Evolutionary conservation across 2,797 vertebrate species (phyloP).

Genomic region (Sarcophilus harrisii): DNA sequence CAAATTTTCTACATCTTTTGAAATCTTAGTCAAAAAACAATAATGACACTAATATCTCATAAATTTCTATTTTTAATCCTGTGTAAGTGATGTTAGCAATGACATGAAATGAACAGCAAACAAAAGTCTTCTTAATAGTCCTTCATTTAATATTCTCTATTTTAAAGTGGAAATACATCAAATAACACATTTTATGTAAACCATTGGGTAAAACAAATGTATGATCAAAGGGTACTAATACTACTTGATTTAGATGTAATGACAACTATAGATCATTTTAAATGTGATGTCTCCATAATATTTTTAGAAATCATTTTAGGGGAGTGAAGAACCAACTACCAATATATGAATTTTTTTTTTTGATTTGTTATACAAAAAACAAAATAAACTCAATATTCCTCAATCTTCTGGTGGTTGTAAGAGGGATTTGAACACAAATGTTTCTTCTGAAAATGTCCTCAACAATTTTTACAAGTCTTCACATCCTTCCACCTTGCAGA

Average conservation of each 20-base stretch:
- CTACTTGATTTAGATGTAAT: neutral
- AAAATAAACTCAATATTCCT: neutral
- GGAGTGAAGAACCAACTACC: neutral
- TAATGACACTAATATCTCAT: neutral
- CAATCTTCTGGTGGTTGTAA: neutral
- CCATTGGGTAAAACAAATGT: neutral
- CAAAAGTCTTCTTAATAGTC: neutral
- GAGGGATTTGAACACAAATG: neutral
- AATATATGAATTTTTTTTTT: neutral
- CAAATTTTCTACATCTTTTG: neutral
- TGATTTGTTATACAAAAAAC: neutral
- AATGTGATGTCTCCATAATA: neutral
- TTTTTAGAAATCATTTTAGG: neutral
- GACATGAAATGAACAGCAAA: neutral
- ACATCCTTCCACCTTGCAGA: neutral
- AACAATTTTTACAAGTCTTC: neutral
- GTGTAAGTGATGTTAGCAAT: neutral
- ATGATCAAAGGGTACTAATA: neutral
- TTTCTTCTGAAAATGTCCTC: neutral
- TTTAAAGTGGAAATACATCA: neutral
- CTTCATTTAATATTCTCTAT: neutral
- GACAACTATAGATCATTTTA: neutral
- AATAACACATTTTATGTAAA: neutral
- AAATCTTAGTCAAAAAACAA: neutral
- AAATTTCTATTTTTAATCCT: neutral